Base-by-base conservation (phyloP, 2,888 invertebrate genomes). In the Muschampia plurimacula region DNA sequence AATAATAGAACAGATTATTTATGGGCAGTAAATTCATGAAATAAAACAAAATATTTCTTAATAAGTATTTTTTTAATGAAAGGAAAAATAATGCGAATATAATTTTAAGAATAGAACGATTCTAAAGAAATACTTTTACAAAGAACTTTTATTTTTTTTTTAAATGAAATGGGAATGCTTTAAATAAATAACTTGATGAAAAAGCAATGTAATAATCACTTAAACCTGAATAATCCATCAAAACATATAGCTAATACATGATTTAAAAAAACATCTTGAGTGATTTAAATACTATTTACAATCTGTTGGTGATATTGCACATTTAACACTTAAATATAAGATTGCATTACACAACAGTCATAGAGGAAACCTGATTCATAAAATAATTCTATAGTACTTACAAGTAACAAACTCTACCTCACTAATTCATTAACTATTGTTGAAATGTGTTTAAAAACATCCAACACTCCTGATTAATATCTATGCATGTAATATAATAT, bases 41-140 rank as follows among this genome's bases (percentile, higher is more conserved):
- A 79, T 77, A 79, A 81, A 83, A 80, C 15, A 55, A 72, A 32
- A 15, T 81, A 83, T 60, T 79, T 77, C 81, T 82, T 82, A 83
- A 66, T 77, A 81, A 87, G 22, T 87, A 85, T 82, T 81, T 91
- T 91, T 92, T 91, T 92, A 92, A 89, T 92, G 84, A 90, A 90
- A 89, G 89, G 89, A 92, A 93, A 22, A 93, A 91, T 91, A 92
- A 92, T 90, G 89, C 88, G 90, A 60, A 91, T 91, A 92, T 91
- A 91, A 92, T 90, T 91, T 88, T 89, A 88, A 89, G 88, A 90
- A 90, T 90, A 90, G 85, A 89, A 88, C 89, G 89, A 88, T 86
- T 90, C 88, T 89, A 91, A 87, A 89, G 86, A 87, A 90, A 86
- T 89, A 79, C 74, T 87, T 88, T 88, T 88, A 87, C 89, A 89